A percentile compares a stretch with the other conserved stretches of the same genome.
These are phyloP conservation scores for Buphagus erythrorhynchus DNA, from an alignment of 2,797 vertebrate genomes.

Conservation along the genomic window DNA sequence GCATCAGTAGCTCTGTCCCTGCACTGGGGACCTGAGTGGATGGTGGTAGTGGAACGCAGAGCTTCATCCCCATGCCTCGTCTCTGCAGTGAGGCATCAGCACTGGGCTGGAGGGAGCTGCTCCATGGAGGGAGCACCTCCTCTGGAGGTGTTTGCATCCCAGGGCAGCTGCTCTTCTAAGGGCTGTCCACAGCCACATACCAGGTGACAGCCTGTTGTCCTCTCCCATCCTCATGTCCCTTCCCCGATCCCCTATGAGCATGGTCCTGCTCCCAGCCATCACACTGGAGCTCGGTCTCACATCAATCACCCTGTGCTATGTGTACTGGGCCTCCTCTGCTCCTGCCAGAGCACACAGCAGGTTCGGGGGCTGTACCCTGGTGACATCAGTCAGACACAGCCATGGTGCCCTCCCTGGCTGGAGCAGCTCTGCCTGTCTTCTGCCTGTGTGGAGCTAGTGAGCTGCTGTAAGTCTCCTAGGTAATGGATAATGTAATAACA, in stretches of 20 bases:
- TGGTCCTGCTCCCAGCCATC: rapidly evolving
- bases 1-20: not conserved
- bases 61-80: rapidly evolving
- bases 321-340: not conserved
- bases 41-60: not conserved
- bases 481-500: slow-evolving; percentile 57
- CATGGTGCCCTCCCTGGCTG: not conserved
- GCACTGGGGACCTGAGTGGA: rapidly evolving
- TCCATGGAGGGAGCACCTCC: not conserved
- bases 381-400: not conserved
- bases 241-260: rapidly evolving
- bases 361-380: not conserved
- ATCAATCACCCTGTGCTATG: not conserved
- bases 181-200: not conserved
- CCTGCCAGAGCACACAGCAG: not conserved
- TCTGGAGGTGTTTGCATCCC: not conserved
- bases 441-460: slow-evolving; percentile 56
- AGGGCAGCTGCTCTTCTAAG: not conserved
- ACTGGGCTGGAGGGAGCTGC: not conserved
- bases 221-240: not conserved
- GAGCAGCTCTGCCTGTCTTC: slow-evolving; percentile 9
- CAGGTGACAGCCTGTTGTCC: not conserved
- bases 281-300: not conserved
- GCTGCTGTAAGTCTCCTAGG: slow-evolving; percentile 54
- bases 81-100: not conserved